These are phyloP conservation scores for Mormoops blainvillei DNA, from an alignment of 2,113 vertebrate species.

Conservation along the genomic window DNA sequence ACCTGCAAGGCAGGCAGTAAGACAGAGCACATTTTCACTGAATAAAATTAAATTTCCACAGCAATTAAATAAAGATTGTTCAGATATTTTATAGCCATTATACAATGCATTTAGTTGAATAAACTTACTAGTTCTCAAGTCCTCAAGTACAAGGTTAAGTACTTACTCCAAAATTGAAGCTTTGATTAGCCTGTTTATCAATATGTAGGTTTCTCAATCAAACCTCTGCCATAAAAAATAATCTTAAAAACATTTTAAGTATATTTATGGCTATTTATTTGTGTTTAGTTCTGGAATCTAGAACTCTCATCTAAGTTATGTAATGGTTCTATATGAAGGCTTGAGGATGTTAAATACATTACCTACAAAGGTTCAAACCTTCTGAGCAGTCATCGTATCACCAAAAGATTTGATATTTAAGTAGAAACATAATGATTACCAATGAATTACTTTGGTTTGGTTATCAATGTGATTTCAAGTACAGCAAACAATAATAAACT, in stretches of 20 bases:
- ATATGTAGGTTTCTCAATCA: not conserved
- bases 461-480: not conserved
- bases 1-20: not conserved
- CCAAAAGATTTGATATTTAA: not conserved
- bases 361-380: not conserved
- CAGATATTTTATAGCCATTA: not conserved
- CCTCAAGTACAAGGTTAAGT: not conserved
- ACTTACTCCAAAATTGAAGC: not conserved
- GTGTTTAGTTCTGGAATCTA: not conserved
- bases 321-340: not conserved
- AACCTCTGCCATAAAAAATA: not conserved
- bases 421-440: not conserved
- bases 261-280: not conserved
- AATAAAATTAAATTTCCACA: slow-evolving; percentile 15
- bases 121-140: not conserved
- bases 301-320: not conserved
- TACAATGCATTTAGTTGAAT: not conserved
- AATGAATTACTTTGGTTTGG: not conserved
- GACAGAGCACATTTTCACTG: not conserved
- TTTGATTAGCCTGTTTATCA: not conserved
- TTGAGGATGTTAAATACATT: not conserved
- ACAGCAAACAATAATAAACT: not conserved
- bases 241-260: not conserved
- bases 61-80: not conserved
- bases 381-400: not conserved